Conservation (phyloP, 1,140 invertebrate genomes). For the Trypoxylus dichotomus region DNA sequence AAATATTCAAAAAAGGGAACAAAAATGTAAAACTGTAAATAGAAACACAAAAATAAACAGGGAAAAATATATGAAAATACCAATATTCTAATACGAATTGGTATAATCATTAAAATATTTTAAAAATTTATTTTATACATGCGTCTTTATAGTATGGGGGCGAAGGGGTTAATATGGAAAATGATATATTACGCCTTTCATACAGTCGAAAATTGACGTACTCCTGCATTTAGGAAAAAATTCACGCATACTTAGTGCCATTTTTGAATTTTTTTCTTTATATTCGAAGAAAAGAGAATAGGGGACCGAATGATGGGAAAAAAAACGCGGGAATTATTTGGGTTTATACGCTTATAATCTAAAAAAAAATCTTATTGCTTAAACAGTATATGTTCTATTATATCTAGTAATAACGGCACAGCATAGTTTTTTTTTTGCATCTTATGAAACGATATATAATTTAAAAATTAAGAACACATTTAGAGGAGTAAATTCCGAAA, state of each 20-base stretch:
- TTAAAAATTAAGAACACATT: conserved; percentile 1
- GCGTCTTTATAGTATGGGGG: neutral
- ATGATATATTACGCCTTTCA: neutral
- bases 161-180: neutral
- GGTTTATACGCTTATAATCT: neutral
- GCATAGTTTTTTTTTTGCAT: neutral
- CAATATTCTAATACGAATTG: neutral
- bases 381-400: neutral
- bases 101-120: neutral
- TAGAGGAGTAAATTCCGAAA: neutral
- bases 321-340: neutral
- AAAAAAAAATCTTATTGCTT: neutral
- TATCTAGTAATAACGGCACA: neutral
- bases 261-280: neutral
- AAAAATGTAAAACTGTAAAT: neutral
- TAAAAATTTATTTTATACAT: neutral
- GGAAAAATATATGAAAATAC: conserved; percentile 4
- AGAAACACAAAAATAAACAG: conserved; percentile 1
- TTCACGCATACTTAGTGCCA: neutral
- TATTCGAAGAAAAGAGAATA: too few species aligned
- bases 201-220: neutral
- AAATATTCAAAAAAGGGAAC: conserved; percentile 17
- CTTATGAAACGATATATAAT: neutral
- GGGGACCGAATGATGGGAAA: too few species aligned
- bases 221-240: neutral